Evolutionary conservation across 2,888 invertebrate genomes (phyloP).

Genomic region (Agonopterix arenella): DNA sequence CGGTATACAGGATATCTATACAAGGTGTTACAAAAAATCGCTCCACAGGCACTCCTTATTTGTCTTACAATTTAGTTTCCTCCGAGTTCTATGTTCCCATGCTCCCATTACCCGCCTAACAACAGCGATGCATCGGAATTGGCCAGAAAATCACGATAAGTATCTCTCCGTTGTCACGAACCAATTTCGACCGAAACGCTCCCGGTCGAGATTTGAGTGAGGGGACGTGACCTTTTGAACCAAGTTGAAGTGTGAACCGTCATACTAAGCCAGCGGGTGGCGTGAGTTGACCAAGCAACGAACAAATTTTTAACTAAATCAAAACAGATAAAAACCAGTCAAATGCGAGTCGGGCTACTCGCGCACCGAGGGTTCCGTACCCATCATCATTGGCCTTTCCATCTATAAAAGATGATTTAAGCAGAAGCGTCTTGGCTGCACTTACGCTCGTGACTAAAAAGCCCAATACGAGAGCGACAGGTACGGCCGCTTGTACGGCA

Average conservation of each 20-base stretch:
- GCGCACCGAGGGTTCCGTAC: too few species aligned
- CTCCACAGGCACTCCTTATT: conserved; percentile 58
- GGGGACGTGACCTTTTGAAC: conserved; percentile 67
- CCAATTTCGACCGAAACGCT: conserved; percentile 67
- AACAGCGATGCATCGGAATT: conserved; percentile 64
- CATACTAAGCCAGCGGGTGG: conserved; percentile 71
- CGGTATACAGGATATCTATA: too few species aligned
- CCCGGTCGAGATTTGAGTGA: conserved; percentile 70
- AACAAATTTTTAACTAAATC: conserved; percentile 41
- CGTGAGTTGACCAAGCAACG: conserved; percentile 40
- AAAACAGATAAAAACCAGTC: too few species aligned
- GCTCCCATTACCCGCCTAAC: conserved; percentile 66
- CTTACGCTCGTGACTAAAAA: too few species aligned
- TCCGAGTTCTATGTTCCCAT: conserved; percentile 60
- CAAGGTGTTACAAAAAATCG: too few species aligned
- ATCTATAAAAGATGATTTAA: too few species aligned
- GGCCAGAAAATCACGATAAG: conserved; percentile 74
- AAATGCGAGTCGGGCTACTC: too few species aligned
- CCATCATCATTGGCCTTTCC: too few species aligned
- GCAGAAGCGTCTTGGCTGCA: too few species aligned
- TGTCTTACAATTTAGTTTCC: conserved; percentile 63
- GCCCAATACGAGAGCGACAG: too few species aligned
- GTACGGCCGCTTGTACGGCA: too few species aligned
- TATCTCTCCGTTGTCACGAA: conserved; percentile 72
- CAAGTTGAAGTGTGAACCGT: conserved; percentile 66